Percentiles rank a stretch among this genome's conserved stretches.
These are phyloP conservation scores for Stegostoma tigrinum DNA, from an alignment of 2,113 vertebrate species.

Conservation along the genomic window DNA sequence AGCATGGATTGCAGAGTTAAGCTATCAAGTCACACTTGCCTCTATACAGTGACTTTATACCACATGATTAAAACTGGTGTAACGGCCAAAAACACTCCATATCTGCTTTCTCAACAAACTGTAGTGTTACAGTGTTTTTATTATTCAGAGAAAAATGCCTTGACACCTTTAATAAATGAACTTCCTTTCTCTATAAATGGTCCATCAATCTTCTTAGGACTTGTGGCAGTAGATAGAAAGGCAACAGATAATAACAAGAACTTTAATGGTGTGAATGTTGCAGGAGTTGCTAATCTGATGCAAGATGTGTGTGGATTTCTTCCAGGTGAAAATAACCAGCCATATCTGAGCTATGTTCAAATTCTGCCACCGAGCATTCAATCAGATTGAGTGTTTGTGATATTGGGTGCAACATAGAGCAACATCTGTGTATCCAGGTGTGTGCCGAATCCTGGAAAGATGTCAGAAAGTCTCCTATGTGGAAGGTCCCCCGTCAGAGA, in stretches of 20 bases:
- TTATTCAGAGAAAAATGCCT: not conserved
- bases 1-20: not conserved
- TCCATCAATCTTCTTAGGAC: not conserved
- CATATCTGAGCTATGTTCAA: not conserved
- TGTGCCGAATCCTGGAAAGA: not conserved
- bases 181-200: not conserved
- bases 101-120: not conserved
- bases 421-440: not conserved
- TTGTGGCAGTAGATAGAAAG: not conserved
- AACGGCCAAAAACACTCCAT: not conserved
- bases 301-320: not conserved
- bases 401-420: not conserved
- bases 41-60: not conserved
- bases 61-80: not conserved
- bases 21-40: not conserved
- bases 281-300: not conserved
- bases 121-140: not conserved
- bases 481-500: not conserved
- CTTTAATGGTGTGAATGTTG: not conserved
- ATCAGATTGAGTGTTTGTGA: not conserved
- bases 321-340: not conserved
- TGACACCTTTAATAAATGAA: not conserved
- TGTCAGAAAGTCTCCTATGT: not conserved
- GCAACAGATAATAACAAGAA: not conserved
- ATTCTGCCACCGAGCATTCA: not conserved